Base-by-base conservation (phyloP, 2,888 invertebrate species). In the Elegia similella region DNA sequence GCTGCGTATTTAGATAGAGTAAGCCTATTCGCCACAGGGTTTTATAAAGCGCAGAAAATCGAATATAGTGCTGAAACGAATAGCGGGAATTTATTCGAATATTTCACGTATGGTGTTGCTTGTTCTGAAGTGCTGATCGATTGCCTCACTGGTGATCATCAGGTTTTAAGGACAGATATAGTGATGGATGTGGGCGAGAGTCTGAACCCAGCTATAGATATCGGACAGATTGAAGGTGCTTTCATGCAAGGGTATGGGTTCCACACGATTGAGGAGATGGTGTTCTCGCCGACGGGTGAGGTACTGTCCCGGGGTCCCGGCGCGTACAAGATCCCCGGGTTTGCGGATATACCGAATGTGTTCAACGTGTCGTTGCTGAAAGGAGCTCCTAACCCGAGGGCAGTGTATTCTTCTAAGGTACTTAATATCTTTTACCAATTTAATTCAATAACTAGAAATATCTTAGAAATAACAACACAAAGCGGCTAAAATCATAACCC, bases 121-220 rank as follows among this genome's bases (percentile, higher is more conserved):
- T 95, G 95, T 71, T 94, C 95, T 0, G 96, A 96, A 82, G 97
- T 97, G n/a, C 95, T 97, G 80, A 93, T 97, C 8, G 97, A 97
- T 81, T 96, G 96, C 68, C 86, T 97, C 38, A 97, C 97, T 23
- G 97, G 97, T 7, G 97, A 97, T 75, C 97, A 97, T 82, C 94
- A 95, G 84, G 95, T 97, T 1, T 76, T 96, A 17, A 92, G 95
- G 69, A 95, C 96, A 6, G 97, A 98, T 71, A 96, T 98, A 64
- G 96, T 98, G 0, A 97, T 98, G 97, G 98, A 98, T 86, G 87
- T 97, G 42, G 97, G 97, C 0, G 94, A 96, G 70, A 97, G 97
- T 82, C 84, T 98, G 57, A 98, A 98, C 81, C 97, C 97, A 1
- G 97, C 97, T 0, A 96, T 98, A 62, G 98, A 98, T 69, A 95